Percentiles rank a stretch among this genome's conserved stretches.
Conservation (phyloP, 1,140 invertebrate species). For the Nasonia giraulti region DNA sequence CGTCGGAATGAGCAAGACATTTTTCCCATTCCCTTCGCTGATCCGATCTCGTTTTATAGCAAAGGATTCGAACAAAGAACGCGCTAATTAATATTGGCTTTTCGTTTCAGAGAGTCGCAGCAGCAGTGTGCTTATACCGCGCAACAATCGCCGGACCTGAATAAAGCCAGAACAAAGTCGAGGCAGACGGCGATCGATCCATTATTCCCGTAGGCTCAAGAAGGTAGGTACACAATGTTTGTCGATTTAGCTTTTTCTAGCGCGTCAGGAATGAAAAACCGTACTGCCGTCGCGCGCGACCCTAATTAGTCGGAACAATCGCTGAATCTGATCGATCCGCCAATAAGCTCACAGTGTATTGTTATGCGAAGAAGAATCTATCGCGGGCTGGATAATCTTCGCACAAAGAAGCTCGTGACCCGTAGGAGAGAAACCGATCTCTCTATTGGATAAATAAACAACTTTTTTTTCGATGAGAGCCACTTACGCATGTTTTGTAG, state of each 20-base stretch:
- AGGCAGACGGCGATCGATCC: slow-evolving; percentile 4
- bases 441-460: no score
- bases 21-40: background rate
- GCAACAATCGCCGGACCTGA: slow-evolving; percentile 19
- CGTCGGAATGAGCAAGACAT: background rate
- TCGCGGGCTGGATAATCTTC: background rate
- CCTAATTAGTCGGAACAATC: background rate
- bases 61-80: background rate
- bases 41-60: background rate
- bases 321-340: background rate
- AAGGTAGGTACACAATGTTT: slow-evolving; percentile 5
- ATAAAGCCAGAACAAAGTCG: slow-evolving; percentile 16
- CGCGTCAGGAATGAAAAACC: background rate
- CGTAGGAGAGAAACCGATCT: no score
- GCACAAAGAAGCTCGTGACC: no score
- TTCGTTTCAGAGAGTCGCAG: slow-evolving; percentile 16
- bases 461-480: no score
- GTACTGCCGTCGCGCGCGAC: background rate
- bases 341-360: background rate
- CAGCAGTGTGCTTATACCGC: background rate
- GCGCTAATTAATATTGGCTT: slow-evolving; percentile 31
- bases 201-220: slow-evolving; percentile 18
- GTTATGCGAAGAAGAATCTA: background rate
- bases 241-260: background rate
- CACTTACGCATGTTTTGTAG: no score